Conservation (phyloP, 2,888 invertebrate genomes). For the Callinectes sapidus region DNA sequence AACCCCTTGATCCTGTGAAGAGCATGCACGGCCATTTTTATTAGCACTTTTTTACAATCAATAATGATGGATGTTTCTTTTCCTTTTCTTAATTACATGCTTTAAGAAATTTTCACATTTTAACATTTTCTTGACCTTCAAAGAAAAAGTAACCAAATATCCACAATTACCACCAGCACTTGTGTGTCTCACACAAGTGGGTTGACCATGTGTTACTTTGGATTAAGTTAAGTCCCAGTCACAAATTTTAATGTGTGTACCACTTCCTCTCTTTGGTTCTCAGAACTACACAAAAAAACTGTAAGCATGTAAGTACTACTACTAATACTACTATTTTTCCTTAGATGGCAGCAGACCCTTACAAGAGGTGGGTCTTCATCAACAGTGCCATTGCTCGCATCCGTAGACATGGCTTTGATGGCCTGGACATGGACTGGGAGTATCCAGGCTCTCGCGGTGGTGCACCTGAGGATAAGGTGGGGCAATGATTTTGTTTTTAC, state of each 20-base stretch:
- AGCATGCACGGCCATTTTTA: too few relatives aligned
- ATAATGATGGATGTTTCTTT: background rate
- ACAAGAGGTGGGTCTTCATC: constrained; percentile 73
- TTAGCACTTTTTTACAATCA: too few relatives aligned
- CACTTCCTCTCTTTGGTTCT: background rate
- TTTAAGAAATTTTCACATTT: background rate
- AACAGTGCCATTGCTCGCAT: constrained; percentile 74
- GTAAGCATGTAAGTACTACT: too few relatives aligned
- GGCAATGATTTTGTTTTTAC: too few relatives aligned
- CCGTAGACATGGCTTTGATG: constrained; percentile 74
- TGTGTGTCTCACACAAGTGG: too few relatives aligned
- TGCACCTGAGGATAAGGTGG: constrained; percentile 72
- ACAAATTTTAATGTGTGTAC: too few relatives aligned
- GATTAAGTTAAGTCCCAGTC: background rate
- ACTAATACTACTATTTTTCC: background rate
- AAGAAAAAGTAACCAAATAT: too few relatives aligned
- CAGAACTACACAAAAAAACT: too few relatives aligned
- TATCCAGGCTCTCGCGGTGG: constrained; percentile 75
- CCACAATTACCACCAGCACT: background rate
- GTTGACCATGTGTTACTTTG: too few relatives aligned
- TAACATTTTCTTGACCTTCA: background rate
- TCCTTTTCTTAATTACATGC: background rate
- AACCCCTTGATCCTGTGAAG: too few relatives aligned
- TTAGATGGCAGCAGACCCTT: constrained; percentile 70
- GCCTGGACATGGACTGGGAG: constrained; percentile 75